phyloP scores from a whole-genome alignment of 1,140 invertebrate species.

The Palaemon carinicauda region DNA sequence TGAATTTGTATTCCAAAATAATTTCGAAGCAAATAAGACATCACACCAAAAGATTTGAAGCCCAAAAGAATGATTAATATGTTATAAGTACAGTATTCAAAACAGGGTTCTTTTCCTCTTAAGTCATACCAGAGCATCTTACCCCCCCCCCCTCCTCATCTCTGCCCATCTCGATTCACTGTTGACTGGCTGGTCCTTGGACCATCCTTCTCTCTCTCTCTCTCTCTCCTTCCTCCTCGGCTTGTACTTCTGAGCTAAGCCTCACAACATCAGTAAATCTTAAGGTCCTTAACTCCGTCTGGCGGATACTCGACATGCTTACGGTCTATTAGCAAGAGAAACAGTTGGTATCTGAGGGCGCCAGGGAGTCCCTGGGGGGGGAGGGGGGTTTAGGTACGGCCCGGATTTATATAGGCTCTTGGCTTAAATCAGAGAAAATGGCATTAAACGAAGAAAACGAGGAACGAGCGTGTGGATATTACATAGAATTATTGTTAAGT shows the following conservation, averaged over 20 bases:
- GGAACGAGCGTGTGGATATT: background rate
- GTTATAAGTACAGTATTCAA: no score
- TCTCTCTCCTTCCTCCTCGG: background rate
- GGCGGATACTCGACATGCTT: constrained; percentile 14
- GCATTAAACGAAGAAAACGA: background rate
- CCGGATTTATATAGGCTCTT: constrained; percentile 35
- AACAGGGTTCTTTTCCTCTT: no score
- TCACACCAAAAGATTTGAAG: no score
- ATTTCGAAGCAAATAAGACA: no score
- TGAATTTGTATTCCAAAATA: no score
- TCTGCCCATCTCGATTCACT: background rate
- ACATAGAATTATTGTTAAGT: no score
- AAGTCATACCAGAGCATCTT: no score
- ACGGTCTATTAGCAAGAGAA: constrained; percentile 54
- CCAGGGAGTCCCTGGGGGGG: no score
- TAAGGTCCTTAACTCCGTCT: constrained; percentile 31
- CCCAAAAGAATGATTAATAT: no score
- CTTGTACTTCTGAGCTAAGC: background rate
- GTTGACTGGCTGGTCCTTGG: background rate
- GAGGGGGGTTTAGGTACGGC: background rate
- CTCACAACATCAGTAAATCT: constrained; percentile 40
- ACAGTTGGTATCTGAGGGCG: constrained; percentile 35
- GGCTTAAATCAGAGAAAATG: constrained; percentile 36
- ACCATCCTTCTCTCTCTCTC: background rate
- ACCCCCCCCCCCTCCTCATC: no score